These are phyloP conservation scores for Anguilla pacifica DNA, from an alignment of 2,797 vertebrate species.

Conservation along the genomic window DNA sequence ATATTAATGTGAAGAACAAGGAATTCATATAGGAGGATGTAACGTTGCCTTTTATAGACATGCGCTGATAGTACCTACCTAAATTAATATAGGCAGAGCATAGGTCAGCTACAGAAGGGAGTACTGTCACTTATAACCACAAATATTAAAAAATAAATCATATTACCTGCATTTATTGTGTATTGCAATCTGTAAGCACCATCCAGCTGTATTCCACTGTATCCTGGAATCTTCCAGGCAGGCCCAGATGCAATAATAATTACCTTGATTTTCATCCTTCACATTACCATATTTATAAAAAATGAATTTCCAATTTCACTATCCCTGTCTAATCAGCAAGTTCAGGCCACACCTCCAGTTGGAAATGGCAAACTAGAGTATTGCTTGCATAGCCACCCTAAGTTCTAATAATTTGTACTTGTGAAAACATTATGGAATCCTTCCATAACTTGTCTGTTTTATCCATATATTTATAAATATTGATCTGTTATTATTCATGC, in stretches of 20 bases:
- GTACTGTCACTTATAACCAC: not conserved
- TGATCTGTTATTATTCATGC: not conserved
- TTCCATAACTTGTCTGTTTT: not conserved
- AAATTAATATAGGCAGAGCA: not conserved
- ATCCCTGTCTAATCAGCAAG: not conserved
- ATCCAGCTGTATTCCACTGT: too few relatives aligned
- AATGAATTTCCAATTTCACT: not conserved
- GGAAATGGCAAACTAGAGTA: not conserved
- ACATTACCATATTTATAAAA: not conserved
- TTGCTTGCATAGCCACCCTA: not conserved
- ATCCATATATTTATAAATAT: too few relatives aligned
- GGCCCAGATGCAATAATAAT: not conserved
- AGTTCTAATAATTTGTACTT: not conserved
- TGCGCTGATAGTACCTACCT: not conserved
- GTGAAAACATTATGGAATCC: too few relatives aligned
- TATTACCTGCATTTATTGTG: not conserved
- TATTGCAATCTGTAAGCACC: too few relatives aligned
- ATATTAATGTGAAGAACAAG: not conserved
- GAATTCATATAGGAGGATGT: not conserved
- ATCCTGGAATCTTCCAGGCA: not conserved
- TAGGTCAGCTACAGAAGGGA: not conserved
- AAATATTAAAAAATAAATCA: not conserved
- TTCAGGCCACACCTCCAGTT: not conserved
- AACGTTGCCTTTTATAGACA: not conserved
- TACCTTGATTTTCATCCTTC: not conserved